These are phyloP conservation scores for Penaeus monodon DNA, from an alignment of 2,888 invertebrate genomes.

Conservation along the genomic window DNA sequence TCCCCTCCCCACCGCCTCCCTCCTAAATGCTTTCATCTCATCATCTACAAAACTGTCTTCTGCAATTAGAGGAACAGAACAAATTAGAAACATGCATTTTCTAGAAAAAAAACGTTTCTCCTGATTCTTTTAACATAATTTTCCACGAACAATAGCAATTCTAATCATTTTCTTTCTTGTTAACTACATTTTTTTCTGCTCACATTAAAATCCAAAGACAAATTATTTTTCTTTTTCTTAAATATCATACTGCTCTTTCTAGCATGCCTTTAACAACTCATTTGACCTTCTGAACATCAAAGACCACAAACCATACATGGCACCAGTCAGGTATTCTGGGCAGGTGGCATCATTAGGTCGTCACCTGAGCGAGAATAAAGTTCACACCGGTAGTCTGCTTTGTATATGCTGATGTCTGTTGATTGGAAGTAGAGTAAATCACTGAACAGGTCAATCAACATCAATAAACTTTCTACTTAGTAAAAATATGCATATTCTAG, in stretches of 20 bases:
- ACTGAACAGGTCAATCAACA: background rate
- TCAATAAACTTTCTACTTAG: background rate
- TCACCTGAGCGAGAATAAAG: constrained; percentile 47
- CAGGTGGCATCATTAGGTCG: constrained; percentile 69
- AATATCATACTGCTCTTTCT: no score
- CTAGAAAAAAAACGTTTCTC: background rate
- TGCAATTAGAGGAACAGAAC: background rate
- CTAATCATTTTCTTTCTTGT: no score
- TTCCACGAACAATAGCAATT: no score
- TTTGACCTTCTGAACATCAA: background rate
- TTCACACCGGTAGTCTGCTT: constrained; percentile 85
- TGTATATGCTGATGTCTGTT: constrained; percentile 95
- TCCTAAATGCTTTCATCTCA: constrained; percentile 40
- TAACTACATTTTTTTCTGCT: no score
- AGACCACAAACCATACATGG: constrained; percentile 66
- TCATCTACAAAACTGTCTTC: constrained; percentile 42
- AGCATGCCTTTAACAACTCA: no score
- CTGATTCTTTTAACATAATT: no score
- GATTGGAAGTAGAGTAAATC: constrained; percentile 21
- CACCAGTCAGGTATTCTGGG: constrained; percentile 90
- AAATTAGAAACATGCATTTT: background rate
- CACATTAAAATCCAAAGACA: no score
- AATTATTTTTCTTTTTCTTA: no score
- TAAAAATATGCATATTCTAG: no score
- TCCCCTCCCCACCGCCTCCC: constrained; percentile 66